Percentiles rank a stretch among this genome's conserved stretches.
phyloP scores from a whole-genome alignment of 2,797 vertebrate species.

The Oophaga sylvatica region DNA sequence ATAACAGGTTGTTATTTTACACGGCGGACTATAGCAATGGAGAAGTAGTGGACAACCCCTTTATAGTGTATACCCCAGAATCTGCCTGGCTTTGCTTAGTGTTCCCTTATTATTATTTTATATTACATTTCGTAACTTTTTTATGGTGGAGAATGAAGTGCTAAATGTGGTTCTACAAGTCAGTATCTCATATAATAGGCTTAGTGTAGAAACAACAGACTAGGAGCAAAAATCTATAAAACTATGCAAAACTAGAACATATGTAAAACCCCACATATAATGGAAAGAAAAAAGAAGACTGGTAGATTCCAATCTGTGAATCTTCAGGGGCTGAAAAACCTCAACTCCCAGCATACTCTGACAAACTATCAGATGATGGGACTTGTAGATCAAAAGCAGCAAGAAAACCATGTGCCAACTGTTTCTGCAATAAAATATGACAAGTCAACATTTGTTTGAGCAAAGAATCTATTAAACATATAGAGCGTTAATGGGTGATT shows the following conservation, averaged over 20 bases:
- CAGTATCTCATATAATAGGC: not conserved
- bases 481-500: constrained; percentile 56
- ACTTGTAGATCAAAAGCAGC: not conserved
- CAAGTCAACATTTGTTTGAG: constrained; percentile 19
- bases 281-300: not conserved
- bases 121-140: not conserved
- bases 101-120: not conserved
- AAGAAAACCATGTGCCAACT: not conserved
- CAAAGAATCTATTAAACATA: constrained; percentile 19
- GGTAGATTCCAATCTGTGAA: not conserved
- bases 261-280: not conserved
- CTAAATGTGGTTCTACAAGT: not conserved
- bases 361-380: not conserved
- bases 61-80: not conserved
- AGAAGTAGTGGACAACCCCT: too few relatives aligned
- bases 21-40: too few relatives aligned
- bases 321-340: not conserved
- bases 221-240: not conserved
- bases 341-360: not conserved
- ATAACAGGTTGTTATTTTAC: too few relatives aligned
- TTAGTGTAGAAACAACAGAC: not conserved
- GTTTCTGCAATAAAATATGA: not conserved
- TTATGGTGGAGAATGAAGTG: not conserved
- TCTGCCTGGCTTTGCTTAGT: not conserved
- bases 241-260: not conserved